A percentile compares a stretch with the other conserved stretches of the same genome.
Evolutionary conservation across 2,888 invertebrate genomes (phyloP).

Genomic region (Drosophila infuscata): DNA sequence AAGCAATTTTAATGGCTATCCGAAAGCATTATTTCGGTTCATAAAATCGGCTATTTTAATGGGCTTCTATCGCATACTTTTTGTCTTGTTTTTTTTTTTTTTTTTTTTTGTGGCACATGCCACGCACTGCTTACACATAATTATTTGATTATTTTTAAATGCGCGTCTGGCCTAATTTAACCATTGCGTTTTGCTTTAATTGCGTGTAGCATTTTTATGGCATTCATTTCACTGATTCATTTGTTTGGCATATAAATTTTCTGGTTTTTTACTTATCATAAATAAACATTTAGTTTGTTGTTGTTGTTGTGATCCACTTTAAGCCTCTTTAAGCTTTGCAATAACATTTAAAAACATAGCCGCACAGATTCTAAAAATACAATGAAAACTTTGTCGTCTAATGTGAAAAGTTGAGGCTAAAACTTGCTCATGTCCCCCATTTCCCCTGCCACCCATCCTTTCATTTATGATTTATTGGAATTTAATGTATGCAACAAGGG

Average conservation of each 20-base stretch:
- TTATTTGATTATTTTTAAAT: conserved; percentile 74
- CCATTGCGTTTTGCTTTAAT: conserved; percentile 51
- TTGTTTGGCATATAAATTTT: conserved; percentile 36
- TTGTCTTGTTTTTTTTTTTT: conserved; percentile 3
- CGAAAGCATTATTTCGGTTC: conserved; percentile 39
- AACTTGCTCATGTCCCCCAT: neutral
- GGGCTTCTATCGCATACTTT: conserved; percentile 26
- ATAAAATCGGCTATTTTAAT: conserved; percentile 65
- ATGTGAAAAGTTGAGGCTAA: conserved; percentile 37
- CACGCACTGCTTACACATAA: conserved; percentile 58
- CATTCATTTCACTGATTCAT: conserved; percentile 50
- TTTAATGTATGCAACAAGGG: conserved; percentile 52
- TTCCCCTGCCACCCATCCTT: neutral
- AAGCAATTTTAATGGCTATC: conserved; percentile 68
- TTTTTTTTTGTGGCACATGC: conserved; percentile 39
- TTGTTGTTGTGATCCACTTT: conserved; percentile 65
- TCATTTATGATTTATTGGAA: conserved; percentile 74
- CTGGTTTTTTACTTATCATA: conserved; percentile 22
- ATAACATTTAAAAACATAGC: conserved; percentile 10
- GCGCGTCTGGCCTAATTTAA: conserved; percentile 64
- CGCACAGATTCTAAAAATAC: conserved; percentile 47
- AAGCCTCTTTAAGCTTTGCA: conserved; percentile 61
- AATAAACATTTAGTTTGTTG: conserved; percentile 57
- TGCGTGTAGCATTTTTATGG: conserved; percentile 60
- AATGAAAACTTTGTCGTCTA: conserved; percentile 43